Base-by-base conservation (phyloP, 1,140 invertebrate species). In the Eurosta solidaginis region DNA sequence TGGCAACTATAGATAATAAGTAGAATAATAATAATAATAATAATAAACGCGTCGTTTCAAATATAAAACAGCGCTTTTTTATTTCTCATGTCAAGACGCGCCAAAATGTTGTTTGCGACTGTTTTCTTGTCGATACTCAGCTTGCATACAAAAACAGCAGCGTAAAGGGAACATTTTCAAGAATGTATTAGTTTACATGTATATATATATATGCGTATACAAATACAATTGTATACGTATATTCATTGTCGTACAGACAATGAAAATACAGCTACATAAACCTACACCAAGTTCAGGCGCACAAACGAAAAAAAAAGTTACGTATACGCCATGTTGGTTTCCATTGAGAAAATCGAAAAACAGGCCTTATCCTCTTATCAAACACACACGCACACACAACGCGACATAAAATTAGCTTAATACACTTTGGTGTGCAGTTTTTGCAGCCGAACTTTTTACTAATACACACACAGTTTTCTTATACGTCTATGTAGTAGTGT, bases 41-140 rank as follows among this genome's bases (percentile, higher is more conserved):
- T 44, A 77, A 77, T 47, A 77, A 77, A 40, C 76, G 76, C 52
- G 54, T 59, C 45, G 25, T 77, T 63, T 68, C 59, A 40, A 40
- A 40, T 68, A 40, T 20, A 33, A 68, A 68, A 33, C 59, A n/a
- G 33, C 59, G 59, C 36, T 40, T 40, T 68, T 77, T 63, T 42
- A 42, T 45, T 40, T 81, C 75, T 83, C 84, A 85, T 85, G 84
- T 85, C 84, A 85, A 85, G 83, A 85, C 84, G 84, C 84, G 84
- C 84, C 84, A 85, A 85, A 85, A 84, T 83, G 83, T 85, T 85
- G 84, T 83, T 79, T 84, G 84, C 84, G 84, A 85, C 84, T 85
- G 84, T 40, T 68, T 20, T 17, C 33, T 10, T 40, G 59, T 68
- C 59, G 59, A 14, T 33, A 7, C 17, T n/a, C 6, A n/a, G 40